These are phyloP conservation scores for Stramonita haemastoma DNA, from an alignment of 2,888 invertebrate species.

Conservation along the genomic window DNA sequence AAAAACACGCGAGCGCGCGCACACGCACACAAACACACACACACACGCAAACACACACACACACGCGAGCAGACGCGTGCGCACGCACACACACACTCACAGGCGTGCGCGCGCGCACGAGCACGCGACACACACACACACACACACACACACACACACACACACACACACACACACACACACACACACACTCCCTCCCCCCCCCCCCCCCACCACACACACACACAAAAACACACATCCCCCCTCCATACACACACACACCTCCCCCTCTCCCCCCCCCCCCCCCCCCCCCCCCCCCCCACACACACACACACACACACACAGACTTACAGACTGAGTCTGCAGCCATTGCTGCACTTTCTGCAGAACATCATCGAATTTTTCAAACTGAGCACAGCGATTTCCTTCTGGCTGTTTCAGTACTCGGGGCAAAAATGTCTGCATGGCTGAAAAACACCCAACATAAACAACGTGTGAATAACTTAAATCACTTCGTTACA, in stretches of 20 bases:
- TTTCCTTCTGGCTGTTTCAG: conserved; percentile 39
- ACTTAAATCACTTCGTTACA: too few relatives aligned
- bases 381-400: conserved; percentile 50
- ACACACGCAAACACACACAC: not conserved
- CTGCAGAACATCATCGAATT: conserved; percentile 45
- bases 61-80: not conserved
- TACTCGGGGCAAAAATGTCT: conserved; percentile 54
- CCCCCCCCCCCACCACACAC: not conserved
- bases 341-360: conserved; percentile 52
- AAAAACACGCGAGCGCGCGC: too few relatives aligned
- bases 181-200: not conserved
- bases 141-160: not conserved
- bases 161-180: not conserved
- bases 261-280: too few relatives aligned
- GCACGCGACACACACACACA: too few relatives aligned
- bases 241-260: not conserved
- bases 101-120: too few relatives aligned
- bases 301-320: not conserved
- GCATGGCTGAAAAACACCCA: conserved; percentile 49
- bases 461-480: too few relatives aligned
- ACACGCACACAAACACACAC: too few relatives aligned
- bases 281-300: too few relatives aligned
- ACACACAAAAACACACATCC: not conserved
- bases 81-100: not conserved
- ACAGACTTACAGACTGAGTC: conserved; percentile 23